Conservation (phyloP, 2,113 vertebrate genomes). For the Halichoeres trimaculatus region DNA sequence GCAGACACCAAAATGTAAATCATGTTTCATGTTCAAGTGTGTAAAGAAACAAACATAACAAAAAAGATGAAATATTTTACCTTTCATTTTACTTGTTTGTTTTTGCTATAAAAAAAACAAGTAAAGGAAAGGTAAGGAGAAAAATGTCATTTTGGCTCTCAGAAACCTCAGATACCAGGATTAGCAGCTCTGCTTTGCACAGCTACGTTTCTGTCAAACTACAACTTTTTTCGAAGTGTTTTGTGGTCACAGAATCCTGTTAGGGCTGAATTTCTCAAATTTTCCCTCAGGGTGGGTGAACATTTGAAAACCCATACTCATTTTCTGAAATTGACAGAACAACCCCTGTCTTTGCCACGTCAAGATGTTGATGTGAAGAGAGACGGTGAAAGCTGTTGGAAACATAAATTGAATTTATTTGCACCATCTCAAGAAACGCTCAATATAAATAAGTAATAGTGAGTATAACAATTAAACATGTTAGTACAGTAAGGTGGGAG, state of each 20-base stretch:
- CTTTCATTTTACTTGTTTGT: background rate
- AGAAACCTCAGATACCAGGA: background rate
- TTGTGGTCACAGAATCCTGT: constrained; percentile 3
- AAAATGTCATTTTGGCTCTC: too few species aligned
- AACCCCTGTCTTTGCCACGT: constrained; percentile 13
- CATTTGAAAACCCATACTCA: constrained; percentile 29
- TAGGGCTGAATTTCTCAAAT: constrained; percentile 8
- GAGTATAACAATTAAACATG: background rate
- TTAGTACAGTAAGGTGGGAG: background rate
- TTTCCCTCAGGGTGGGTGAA: constrained; percentile 7
- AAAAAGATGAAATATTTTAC: background rate
- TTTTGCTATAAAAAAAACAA: background rate
- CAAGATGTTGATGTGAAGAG: background rate
- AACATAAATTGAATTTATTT: background rate
- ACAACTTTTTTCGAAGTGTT: constrained; percentile 1
- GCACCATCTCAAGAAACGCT: background rate
- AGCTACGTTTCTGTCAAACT: constrained; percentile 11
- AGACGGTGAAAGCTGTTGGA: background rate
- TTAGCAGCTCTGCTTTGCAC: background rate
- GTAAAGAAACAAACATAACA: background rate
- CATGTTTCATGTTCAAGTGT: background rate
- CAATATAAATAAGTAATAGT: background rate
- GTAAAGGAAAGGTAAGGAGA: background rate
- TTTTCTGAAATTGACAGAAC: constrained; percentile 35
- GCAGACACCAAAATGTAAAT: constrained; percentile 14